Evolutionary conservation across 2,113 vertebrate species (phyloP), one percentile per base, ranked within the genome.

Genomic region (Poecile atricapillus): DNA sequence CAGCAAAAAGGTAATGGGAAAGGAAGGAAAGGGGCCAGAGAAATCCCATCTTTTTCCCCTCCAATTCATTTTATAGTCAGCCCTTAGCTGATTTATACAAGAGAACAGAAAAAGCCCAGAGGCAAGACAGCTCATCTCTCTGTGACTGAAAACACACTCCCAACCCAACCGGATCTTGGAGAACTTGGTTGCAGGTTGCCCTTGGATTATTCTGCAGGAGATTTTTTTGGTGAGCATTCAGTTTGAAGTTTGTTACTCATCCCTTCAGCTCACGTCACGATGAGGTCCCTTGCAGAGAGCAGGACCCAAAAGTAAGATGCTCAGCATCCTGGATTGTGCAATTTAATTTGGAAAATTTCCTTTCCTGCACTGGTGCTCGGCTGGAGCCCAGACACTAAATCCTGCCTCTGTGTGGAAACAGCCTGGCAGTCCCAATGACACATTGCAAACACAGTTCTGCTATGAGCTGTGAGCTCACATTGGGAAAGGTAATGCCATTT

Each of bases 311-410:
- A 87, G 83, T 43, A 84, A 95, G 68, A 89, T 92, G 95, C 85
- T 68, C 30, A 1, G 44, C 86, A 83, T 90, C 94, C 87, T 90
- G 88, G 90, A 93, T 49, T 64, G 69, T 88, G 83, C 74, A 94
- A 70, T 97, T 97, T 96, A 77, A 97, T 97, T 96, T 97, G 65
- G 74, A 78, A 94, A 92, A 93, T 78, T 96, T 71, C 71, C 71
- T 89, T 83, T 77, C 91, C 78, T 86, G 73, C 82, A 91, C 58
- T 39, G 56, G 65, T 74, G 84, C 91, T 87, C 90, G 33, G 89
- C 78, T 71, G 83, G 88, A 82, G n/a, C 5, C 67, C 62, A 24
- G 33, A 64, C 84, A 44, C 55, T 63, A 50, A 37, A 70, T 47
- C 56, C 58, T 89, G 27, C 68, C 53, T 95, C 79, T 83, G 75